A percentile compares a stretch with the other conserved stretches of the same genome.
phyloP scores from a whole-genome alignment of 2,113 vertebrate genomes.

The Dromas ardeola region DNA sequence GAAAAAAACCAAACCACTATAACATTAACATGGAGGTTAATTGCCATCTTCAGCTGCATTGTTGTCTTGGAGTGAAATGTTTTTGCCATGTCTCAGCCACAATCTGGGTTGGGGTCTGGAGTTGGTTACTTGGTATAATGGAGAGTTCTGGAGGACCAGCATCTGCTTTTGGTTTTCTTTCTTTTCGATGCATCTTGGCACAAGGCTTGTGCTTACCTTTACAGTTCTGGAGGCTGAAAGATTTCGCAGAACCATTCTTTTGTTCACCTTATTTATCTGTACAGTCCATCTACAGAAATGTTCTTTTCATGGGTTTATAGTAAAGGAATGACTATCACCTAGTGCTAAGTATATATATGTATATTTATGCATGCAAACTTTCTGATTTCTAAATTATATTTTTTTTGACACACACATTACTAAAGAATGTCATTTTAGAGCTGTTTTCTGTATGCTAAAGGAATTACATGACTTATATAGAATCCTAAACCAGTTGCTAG shows the following conservation, averaged over 20 bases:
- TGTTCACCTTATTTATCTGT: neutral
- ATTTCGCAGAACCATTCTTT: neutral
- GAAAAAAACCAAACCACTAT: neutral
- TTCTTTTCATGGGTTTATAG: neutral
- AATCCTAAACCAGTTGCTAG: neutral
- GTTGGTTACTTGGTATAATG: neutral
- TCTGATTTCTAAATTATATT: neutral
- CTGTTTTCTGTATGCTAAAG: neutral
- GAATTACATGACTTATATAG: neutral
- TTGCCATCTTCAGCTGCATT: neutral
- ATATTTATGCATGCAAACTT: neutral
- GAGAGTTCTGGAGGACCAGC: neutral
- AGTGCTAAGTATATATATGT: neutral
- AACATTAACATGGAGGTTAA: neutral
- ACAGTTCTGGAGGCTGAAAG: neutral
- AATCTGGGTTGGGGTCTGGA: neutral
- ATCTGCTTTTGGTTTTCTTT: neutral
- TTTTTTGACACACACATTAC: neutral
- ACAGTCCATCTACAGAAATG: neutral
- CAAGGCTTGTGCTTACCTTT: neutral
- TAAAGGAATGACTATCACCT: neutral
- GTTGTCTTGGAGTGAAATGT: neutral
- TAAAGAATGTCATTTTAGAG: neutral
- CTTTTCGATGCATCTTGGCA: neutral
- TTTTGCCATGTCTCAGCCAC: rapidly evolving